These are phyloP conservation scores for Melanerpes aurifrons DNA, from an alignment of 2,113 vertebrate genomes.

Conservation along the genomic window DNA sequence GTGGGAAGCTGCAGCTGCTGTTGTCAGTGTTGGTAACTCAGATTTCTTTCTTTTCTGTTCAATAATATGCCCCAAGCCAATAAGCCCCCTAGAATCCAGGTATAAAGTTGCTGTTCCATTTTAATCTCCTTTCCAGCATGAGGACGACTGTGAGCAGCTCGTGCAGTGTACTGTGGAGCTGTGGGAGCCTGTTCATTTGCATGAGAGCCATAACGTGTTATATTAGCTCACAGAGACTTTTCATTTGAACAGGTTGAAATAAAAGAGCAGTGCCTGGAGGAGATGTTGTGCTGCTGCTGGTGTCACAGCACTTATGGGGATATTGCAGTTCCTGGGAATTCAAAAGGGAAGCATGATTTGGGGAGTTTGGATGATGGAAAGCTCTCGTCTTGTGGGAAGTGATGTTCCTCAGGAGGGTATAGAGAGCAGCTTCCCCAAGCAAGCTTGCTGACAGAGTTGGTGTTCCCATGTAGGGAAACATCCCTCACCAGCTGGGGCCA, in stretches of 20 bases:
- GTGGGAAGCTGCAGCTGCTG: background rate
- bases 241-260: conserved; percentile 40
- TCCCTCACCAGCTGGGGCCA: background rate
- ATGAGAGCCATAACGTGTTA: background rate
- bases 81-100: background rate
- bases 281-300: background rate
- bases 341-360: background rate
- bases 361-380: background rate
- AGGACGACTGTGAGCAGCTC: conserved; percentile 23
- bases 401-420: background rate
- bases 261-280: background rate
- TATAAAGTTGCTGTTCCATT: background rate
- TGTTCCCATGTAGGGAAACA: background rate
- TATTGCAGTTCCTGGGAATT: background rate
- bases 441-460: background rate
- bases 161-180: background rate
- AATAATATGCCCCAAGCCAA: background rate
- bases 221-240: background rate
- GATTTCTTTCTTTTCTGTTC: background rate
- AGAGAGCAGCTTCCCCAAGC: background rate
- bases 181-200: conserved; percentile 6
- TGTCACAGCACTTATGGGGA: background rate
- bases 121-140: background rate
- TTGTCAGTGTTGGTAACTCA: background rate
- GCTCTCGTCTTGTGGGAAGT: background rate